Evolutionary conservation across 2,797 vertebrate species (phyloP).

Genomic region (Rhabdomys pumilio): DNA sequence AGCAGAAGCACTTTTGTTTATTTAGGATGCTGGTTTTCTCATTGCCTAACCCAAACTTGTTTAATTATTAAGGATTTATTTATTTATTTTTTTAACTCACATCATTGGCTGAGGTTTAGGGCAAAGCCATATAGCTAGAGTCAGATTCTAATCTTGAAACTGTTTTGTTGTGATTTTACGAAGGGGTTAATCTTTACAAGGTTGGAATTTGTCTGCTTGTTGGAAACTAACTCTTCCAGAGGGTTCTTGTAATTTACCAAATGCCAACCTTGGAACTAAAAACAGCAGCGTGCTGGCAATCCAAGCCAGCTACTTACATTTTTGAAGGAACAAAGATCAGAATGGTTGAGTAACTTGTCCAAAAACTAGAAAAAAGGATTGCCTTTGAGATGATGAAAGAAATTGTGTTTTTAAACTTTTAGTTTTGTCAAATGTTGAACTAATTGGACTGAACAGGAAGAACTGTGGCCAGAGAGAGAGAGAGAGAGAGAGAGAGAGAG

Average conservation of each 20-base stretch:
- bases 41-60: slow-evolving; percentile 48
- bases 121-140: background rate
- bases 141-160: slow-evolving; percentile 45
- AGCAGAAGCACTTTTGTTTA: background rate
- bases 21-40: slow-evolving; percentile 45
- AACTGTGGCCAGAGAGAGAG: background rate
- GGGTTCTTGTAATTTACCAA: slow-evolving; percentile 39
- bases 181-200: slow-evolving; percentile 66
- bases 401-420: slow-evolving; percentile 40
- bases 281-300: slow-evolving; percentile 41
- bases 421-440: background rate
- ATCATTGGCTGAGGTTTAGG: slow-evolving; percentile 24
- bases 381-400: slow-evolving; percentile 52
- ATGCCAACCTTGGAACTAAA: background rate
- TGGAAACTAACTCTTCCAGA: slow-evolving; percentile 51
- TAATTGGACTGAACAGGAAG: background rate
- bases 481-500: too few species aligned
- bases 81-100: background rate
- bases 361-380: slow-evolving; percentile 17
- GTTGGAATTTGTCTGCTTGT: slow-evolving; percentile 74
- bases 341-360: slow-evolving; percentile 60
- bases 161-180: slow-evolving; percentile 25
- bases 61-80: slow-evolving; percentile 25
- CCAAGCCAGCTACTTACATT: background rate
- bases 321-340: slow-evolving; percentile 68